Conservation (phyloP, 1,140 invertebrate species). For the Drosophila murphyi region DNA sequence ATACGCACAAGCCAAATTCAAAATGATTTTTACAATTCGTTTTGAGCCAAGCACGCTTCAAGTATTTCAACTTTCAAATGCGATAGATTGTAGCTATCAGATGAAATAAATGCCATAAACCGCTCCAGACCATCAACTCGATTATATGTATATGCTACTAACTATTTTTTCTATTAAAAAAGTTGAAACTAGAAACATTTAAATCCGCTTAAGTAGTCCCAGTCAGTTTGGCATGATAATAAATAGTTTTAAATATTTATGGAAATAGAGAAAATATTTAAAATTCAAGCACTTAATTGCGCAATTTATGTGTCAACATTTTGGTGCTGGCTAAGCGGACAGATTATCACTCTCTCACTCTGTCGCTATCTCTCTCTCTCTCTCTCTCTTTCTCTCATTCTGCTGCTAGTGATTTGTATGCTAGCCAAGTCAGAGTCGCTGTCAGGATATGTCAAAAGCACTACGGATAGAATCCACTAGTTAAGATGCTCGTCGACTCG, state of each 20-base stretch:
- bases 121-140: constrained; percentile 33
- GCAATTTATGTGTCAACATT: constrained; percentile 36
- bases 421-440: constrained; percentile 27
- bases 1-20: constrained; percentile 34
- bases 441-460: constrained; percentile 56
- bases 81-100: constrained; percentile 42
- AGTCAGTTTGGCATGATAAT: constrained; percentile 31
- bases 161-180: neutral
- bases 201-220: constrained; percentile 26
- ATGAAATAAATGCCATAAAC: constrained; percentile 54
- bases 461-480: constrained; percentile 35
- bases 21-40: constrained; percentile 49
- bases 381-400: neutral
- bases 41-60: constrained; percentile 46
- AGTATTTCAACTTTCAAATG: constrained; percentile 81
- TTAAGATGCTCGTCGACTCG: constrained; percentile 52
- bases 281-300: constrained; percentile 57
- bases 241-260: constrained; percentile 46
- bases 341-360: constrained; percentile 27
- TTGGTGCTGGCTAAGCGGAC: constrained; percentile 29
- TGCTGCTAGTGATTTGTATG: constrained; percentile 46
- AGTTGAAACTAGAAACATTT: neutral
- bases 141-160: neutral
- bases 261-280: constrained; percentile 34
- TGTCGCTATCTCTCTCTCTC: no score